Evolutionary conservation across 2,113 vertebrate genomes (phyloP).

Genomic region (Lepus timidus): DNA sequence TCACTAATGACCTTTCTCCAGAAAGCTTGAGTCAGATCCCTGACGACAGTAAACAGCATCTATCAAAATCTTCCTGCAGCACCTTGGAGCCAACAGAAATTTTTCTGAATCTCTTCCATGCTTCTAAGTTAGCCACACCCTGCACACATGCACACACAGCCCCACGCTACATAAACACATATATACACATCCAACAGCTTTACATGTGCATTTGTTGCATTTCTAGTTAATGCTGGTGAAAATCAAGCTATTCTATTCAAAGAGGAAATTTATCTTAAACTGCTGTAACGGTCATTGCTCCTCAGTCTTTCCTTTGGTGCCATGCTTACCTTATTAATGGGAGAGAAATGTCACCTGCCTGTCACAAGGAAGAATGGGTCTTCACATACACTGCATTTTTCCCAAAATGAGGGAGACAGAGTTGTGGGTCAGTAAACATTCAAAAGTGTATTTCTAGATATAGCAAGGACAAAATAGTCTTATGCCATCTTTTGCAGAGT

Average conservation of each 20-base stretch:
- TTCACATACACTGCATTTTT: not conserved
- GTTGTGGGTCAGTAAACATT: not conserved
- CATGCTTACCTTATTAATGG: not conserved
- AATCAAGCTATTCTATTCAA: not conserved
- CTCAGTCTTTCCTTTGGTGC: not conserved
- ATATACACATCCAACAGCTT: not conserved
- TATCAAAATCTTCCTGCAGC: constrained; percentile 61
- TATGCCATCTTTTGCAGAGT: not conserved
- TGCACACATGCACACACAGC: not conserved
- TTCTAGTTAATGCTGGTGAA: constrained; percentile 22
- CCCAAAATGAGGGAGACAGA: not conserved
- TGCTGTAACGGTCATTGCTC: not conserved
- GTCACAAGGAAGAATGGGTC: not conserved
- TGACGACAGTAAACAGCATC: constrained; percentile 64
- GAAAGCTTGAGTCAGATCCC: constrained; percentile 72
- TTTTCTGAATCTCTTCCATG: not conserved
- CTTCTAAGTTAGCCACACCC: constrained; percentile 17
- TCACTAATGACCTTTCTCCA: constrained; percentile 75
- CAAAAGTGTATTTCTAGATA: not conserved
- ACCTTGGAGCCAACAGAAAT: not conserved
- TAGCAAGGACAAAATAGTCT: not conserved
- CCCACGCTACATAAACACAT: not conserved
- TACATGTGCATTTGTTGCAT: not conserved
- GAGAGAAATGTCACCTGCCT: not conserved
- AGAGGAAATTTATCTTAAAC: constrained; percentile 3